Base-by-base conservation (phyloP, 2,113 vertebrate species). In the Pao palembangensis region DNA sequence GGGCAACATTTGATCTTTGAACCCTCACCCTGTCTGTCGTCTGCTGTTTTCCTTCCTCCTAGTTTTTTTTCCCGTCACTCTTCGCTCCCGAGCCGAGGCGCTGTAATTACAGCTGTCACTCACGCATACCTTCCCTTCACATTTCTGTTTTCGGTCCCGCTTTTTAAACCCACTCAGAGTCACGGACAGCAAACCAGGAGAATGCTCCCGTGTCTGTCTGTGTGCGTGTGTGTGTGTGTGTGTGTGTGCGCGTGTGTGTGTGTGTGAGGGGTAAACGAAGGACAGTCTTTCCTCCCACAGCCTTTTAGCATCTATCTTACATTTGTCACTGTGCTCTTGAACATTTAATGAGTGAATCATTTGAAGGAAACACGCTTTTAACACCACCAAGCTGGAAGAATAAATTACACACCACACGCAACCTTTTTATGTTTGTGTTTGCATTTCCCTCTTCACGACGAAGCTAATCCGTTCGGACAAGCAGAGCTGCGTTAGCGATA, bases 31-130 rank as follows among this genome's bases (percentile, higher is more conserved):
- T 21, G 68, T 79, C 78, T 75, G 55, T 75, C 68, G 63, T 70
- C 58, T 59, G 71, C 61, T 71, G 69, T 82, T 83, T 80, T 82
- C 71, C 58, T 72, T 71, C 62, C 60, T 44, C 16, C 0, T 41
- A 17, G 31, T 2, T 58, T 69, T 67, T 67, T 67, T 48, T 56
- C 21, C 21, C n/a, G 47, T 46, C 16, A 17, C 50, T 34, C 64
- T 50, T 34, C 66, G 61, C 64, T 71, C 75, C 34, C 75, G 52
- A 68, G 67, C 61, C 55, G 15, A 56, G 55, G 62, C 72, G 63
- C 34, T 62, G 74, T 85, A 88, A 88, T 88, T 83, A 81, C 65
- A 71, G 56, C 76, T 73, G 79, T 81, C 81, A 82, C 69, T 88
- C 85, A 85, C 47, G 21, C 65, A 54, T 34, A 51, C 51, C 7